A percentile compares a stretch with the other conserved stretches of the same genome.
These are phyloP conservation scores for Ephestia elutella DNA, from an alignment of 1,140 invertebrate genomes.

Conservation along the genomic window DNA sequence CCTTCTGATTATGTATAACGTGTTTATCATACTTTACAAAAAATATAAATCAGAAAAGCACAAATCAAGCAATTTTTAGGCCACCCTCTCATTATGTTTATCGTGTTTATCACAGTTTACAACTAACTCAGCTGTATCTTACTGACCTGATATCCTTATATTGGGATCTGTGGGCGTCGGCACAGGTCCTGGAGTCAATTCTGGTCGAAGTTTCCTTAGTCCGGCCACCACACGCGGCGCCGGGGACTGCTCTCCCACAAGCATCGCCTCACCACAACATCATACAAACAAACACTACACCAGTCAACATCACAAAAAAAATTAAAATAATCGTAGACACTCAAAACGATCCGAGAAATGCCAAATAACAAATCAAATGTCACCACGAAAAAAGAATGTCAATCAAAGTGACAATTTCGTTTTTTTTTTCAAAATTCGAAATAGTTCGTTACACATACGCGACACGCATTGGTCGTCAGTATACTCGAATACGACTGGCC, in stretches of 20 bases:
- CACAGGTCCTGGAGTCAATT: conserved; percentile 60
- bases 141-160: conserved; percentile 65
- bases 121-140: no score
- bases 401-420: conserved; percentile 29
- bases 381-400: conserved; percentile 31
- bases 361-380: neutral
- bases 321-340: conserved; percentile 17
- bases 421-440: conserved; percentile 58
- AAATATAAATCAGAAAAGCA: no score
- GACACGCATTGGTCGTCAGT: conserved; percentile 34
- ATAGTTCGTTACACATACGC: conserved; percentile 59
- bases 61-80: no score
- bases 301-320: conserved; percentile 35
- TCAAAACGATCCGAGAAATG: neutral
- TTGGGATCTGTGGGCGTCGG: conserved; percentile 60
- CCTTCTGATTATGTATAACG: no score
- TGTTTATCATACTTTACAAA: no score
- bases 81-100: no score
- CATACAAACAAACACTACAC: conserved; percentile 45
- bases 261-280: conserved; percentile 65
- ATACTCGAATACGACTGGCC: conserved; percentile 28
- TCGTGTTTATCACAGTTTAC: no score
- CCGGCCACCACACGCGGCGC: conserved; percentile 70
- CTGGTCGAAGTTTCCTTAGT: conserved; percentile 61
- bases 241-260: conserved; percentile 66